phyloP scores from a whole-genome alignment of 1,140 invertebrate genomes.

The Drosophila asahinai region DNA sequence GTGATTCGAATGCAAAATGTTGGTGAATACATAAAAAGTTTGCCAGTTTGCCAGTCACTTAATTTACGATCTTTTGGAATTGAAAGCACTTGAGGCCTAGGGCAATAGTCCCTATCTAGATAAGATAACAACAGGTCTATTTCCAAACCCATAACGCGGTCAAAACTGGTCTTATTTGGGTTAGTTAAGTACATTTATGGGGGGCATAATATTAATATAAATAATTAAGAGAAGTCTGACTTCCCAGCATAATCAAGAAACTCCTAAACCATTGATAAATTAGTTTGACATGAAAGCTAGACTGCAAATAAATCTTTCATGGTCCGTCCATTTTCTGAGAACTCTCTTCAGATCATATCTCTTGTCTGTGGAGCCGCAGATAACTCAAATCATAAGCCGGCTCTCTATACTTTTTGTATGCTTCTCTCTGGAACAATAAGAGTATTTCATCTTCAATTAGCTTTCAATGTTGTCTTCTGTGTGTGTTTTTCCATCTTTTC shows the following conservation, averaged over 20 bases:
- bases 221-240: not conserved
- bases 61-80: not conserved
- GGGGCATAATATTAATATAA: not conserved
- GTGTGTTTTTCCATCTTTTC: slow-evolving; percentile 10
- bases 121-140: slow-evolving; percentile 10
- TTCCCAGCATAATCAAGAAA: too few relatives aligned
- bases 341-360: slow-evolving; percentile 13
- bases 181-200: not conserved
- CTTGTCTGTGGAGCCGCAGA: not conserved
- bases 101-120: slow-evolving; percentile 3
- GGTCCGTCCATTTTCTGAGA: not conserved
- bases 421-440: slow-evolving; percentile 12
- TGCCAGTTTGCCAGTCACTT: not conserved
- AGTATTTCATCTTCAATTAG: slow-evolving; percentile 32
- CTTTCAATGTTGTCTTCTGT: slow-evolving; percentile 14
- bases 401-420: not conserved
- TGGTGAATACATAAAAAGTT: not conserved
- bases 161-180: not conserved
- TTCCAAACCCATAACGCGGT: not conserved
- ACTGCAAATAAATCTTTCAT: slow-evolving; percentile 10
- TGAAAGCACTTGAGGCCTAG: not conserved
- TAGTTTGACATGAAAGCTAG: not conserved
- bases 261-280: not conserved
- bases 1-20: slow-evolving; percentile 15
- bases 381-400: slow-evolving; percentile 18